A percentile compares a stretch with the other conserved stretches of the same genome.
These are phyloP conservation scores for Drosophila multiciliata DNA, from an alignment of 2,888 invertebrate species.

Conservation along the genomic window DNA sequence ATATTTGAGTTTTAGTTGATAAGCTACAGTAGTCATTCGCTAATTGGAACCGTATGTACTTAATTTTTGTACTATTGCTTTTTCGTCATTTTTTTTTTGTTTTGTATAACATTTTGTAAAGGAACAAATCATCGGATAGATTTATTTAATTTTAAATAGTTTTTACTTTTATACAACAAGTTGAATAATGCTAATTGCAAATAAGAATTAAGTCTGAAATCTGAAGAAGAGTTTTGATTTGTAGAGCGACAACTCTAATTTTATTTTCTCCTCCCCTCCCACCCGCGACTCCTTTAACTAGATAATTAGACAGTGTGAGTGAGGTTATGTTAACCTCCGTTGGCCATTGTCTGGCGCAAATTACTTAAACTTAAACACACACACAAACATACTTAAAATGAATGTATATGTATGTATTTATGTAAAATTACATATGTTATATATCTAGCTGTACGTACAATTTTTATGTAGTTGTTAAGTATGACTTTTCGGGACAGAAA, in stretches of 20 bases:
- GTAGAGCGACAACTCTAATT: not conserved
- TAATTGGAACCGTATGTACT: not conserved
- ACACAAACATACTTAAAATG: not conserved
- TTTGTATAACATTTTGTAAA: not conserved
- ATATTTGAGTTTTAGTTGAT: conserved; percentile 10
- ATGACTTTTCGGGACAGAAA: conserved; percentile 36
- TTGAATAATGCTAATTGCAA: conserved; percentile 2
- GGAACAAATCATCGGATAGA: not conserved
- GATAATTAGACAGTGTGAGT: conserved; percentile 47
- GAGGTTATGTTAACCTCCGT: conserved; percentile 74
- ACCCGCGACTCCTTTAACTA: not conserved
- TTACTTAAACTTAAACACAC: conserved; percentile 33
- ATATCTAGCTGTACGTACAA: conserved; percentile 63
- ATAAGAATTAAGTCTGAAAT: conserved; percentile 2
- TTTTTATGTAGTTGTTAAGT: conserved; percentile 74
- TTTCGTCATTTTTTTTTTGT: not conserved
- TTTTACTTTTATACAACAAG: not conserved
- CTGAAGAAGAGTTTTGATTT: not conserved
- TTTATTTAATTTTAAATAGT: not conserved
- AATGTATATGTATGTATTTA: conserved; percentile 5
- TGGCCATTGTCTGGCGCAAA: conserved; percentile 24
- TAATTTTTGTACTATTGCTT: not conserved
- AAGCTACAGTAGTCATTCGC: not conserved
- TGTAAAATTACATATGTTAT: conserved; percentile 44
- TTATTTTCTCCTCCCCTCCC: not conserved